Base-by-base conservation (phyloP, 1,140 invertebrate genomes). In the Drosophila cardini region DNA sequence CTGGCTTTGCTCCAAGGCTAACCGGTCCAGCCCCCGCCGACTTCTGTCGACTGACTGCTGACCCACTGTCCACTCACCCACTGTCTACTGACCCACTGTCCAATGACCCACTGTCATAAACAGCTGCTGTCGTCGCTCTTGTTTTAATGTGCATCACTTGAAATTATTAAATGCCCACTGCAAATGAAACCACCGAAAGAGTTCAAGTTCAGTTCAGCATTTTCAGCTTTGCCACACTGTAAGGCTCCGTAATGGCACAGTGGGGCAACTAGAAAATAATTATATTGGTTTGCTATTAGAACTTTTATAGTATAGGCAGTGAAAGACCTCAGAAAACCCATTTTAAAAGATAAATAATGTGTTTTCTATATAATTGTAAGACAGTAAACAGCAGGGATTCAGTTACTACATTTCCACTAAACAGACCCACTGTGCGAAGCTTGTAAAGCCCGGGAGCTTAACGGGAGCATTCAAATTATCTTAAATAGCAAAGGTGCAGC, bases 151-250 rank as follows among this genome's bases (percentile, higher is more conserved):
- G 58, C 43, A 32, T 43, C 40, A 36, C 74, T 78, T 70, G 21
- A 57, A 62, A 78, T 87, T 82, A 82, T 78, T 86, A 70, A 78
- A 78, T 72, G 60, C 70, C 52, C 70, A 75, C 81, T 78, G 81
- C 82, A 85, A 86, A 85, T 83, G 61, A 83, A 84, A 84, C 46
- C 53, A n/a, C 6, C 4, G 45, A 63, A 57, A 10, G 11, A 32
- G 79, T 78, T 87, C 82, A 86, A 86, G 82, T 87, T 86, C 75
- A 87, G 18, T 11, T 16, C 55, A 30, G 13, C 38, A 26, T 11
- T 10, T 34, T 32, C 30, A 48, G 10, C 21, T 21, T 53, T 32
- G 30, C 7, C 30, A 4, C 30, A 4, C 30, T 32, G 7, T 32
- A 3, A 9, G 8, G 34, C 34, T 0, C 56, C 2, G 10, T 26